A percentile compares a stretch with the other conserved stretches of the same genome.
phyloP scores from a whole-genome alignment of 2,113 vertebrate species.

The Tyto alba region DNA sequence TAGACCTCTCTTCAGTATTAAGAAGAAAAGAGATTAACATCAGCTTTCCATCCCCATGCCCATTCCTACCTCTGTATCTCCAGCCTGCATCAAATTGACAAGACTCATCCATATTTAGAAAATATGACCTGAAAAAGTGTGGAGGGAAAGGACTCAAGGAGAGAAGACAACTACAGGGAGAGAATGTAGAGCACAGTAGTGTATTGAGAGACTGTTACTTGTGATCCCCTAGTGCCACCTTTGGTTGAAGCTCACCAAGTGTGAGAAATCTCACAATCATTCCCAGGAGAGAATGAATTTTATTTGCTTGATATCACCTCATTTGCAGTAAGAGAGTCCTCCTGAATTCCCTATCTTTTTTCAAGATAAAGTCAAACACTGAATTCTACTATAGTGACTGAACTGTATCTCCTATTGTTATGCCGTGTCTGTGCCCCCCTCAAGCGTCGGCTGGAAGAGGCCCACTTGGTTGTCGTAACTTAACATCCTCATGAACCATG shows the following conservation, averaged over 20 bases:
- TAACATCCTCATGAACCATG: background rate
- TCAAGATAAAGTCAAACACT: background rate
- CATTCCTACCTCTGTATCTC: background rate
- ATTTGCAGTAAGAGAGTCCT: background rate
- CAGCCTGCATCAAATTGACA: background rate
- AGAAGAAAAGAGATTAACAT: background rate
- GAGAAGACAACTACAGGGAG: background rate
- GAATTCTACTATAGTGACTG: background rate
- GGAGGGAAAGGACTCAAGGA: background rate
- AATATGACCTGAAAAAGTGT: background rate
- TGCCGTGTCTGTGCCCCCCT: background rate
- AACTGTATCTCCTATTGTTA: background rate
- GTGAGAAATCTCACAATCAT: background rate
- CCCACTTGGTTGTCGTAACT: background rate
- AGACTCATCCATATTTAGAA: background rate
- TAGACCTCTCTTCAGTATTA: background rate
- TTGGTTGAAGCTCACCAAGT: background rate
- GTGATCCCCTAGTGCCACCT: constrained; percentile 17
- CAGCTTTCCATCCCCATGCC: background rate
- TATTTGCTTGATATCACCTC: background rate
- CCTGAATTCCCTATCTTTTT: background rate
- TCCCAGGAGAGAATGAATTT: background rate
- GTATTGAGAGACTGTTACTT: background rate
- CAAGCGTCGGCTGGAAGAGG: background rate
- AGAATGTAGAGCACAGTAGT: background rate